phyloP scores from a whole-genome alignment of 2,113 vertebrate genomes.

The Semnornis frantzii region DNA sequence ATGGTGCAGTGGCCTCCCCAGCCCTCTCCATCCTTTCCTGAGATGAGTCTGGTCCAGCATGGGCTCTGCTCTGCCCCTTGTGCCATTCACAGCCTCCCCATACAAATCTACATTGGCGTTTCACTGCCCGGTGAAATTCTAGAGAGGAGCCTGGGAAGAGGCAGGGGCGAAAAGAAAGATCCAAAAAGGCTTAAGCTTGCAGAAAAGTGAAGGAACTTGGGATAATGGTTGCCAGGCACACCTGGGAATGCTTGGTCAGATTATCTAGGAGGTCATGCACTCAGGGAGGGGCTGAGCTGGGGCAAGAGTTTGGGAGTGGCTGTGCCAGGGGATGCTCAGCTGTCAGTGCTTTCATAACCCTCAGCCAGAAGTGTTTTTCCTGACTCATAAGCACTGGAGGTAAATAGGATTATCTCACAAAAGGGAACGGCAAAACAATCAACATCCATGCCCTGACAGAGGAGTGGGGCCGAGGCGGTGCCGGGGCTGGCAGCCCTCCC shows the following conservation, averaged over 20 bases:
- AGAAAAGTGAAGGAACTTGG: not conserved
- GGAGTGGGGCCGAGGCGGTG: not conserved
- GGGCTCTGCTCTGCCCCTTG: not conserved
- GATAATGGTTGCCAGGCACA: not conserved
- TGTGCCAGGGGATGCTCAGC: not conserved
- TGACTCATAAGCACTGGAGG: not conserved
- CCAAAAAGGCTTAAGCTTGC: not conserved
- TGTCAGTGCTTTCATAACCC: not conserved
- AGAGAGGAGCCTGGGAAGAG: not conserved
- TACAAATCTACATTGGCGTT: fast-evolving
- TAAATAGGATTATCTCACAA: not conserved
- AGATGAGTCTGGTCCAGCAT: fast-evolving
- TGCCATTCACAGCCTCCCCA: not conserved
- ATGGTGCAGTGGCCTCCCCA: not conserved
- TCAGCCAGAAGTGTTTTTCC: not conserved
- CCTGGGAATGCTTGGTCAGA: not conserved
- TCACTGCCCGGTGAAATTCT: not conserved
- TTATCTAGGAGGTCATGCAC: not conserved
- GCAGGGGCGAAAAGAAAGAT: fast-evolving
- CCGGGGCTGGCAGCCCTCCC: not conserved
- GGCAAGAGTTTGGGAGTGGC: not conserved
- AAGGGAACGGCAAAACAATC: not conserved
- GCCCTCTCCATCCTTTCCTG: not conserved
- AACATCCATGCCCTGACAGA: not conserved
- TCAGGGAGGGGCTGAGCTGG: not conserved